phyloP scores from a whole-genome alignment of 2,113 vertebrate species.

The Channa maculata region DNA sequence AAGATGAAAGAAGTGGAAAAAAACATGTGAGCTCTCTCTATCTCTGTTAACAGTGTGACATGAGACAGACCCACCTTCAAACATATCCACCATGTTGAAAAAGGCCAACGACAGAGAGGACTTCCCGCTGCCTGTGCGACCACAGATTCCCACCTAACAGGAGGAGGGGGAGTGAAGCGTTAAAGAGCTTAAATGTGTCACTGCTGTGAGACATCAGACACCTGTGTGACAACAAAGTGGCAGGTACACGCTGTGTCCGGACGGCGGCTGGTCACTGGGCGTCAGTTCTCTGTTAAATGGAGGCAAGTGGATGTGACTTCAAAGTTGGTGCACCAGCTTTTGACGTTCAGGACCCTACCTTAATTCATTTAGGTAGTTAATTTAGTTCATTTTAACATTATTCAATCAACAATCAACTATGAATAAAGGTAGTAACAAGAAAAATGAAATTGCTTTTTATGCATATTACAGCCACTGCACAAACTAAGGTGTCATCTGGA shows the following conservation, averaged over 20 bases:
- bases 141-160: constrained; percentile 94
- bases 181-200: constrained; percentile 15
- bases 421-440: too few relatives aligned
- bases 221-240: constrained; percentile 42
- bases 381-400: too few relatives aligned
- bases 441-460: too few relatives aligned
- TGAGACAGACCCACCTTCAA: constrained; percentile 89
- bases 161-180: neutral
- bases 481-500: too few relatives aligned
- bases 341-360: too few relatives aligned
- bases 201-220: constrained; percentile 33
- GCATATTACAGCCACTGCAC: too few relatives aligned
- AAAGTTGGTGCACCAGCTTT: too few relatives aligned
- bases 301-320: constrained; percentile 14
- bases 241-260: constrained; percentile 8
- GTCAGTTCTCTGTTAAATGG: constrained; percentile 4
- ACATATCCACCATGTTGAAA: constrained; percentile 99
- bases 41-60: neutral
- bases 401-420: too few relatives aligned
- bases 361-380: too few relatives aligned
- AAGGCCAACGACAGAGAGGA: constrained; percentile 96
- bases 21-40: neutral
- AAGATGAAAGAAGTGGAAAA: constrained; percentile 22
- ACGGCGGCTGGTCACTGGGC: neutral
- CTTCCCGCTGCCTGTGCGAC: constrained; percentile 97